These are phyloP conservation scores for Tribolium freemani DNA, from an alignment of 2,888 invertebrate genomes.

Conservation along the genomic window DNA sequence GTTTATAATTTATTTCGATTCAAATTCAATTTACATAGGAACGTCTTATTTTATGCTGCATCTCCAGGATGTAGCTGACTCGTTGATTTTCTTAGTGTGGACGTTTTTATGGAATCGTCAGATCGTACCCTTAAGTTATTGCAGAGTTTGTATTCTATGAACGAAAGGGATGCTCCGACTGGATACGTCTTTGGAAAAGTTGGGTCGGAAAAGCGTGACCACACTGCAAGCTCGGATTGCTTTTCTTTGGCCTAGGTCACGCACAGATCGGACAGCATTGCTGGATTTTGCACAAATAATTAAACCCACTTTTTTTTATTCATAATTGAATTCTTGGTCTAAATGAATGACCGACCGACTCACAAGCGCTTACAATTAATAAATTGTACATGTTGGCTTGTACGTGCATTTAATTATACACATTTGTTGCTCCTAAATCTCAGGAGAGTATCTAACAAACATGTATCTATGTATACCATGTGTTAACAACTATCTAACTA, in stretches of 20 bases:
- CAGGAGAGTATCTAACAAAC: not conserved
- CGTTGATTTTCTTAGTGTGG: slow-evolving; percentile 2
- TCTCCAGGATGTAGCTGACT: slow-evolving; percentile 4
- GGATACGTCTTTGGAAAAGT: slow-evolving; percentile 11
- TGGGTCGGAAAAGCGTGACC: slow-evolving; percentile 41
- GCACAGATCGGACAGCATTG: slow-evolving; percentile 30
- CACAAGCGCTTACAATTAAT: not conserved
- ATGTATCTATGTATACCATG: not conserved
- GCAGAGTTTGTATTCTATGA: slow-evolving; percentile 11
- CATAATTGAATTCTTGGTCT: not conserved
- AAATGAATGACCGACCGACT: not conserved
- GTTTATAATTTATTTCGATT: slow-evolving; percentile 9
- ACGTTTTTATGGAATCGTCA: not conserved
- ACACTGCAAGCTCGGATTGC: slow-evolving; percentile 30
- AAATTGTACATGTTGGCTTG: not conserved
- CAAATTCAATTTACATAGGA: slow-evolving; percentile 20
- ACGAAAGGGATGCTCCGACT: slow-evolving; percentile 34
- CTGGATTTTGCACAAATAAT: slow-evolving; percentile 20
- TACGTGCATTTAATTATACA: not conserved
- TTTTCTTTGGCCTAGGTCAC: slow-evolving; percentile 41
- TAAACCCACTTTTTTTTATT: not conserved
- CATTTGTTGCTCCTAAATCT: not conserved
- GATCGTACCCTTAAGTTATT: not conserved
- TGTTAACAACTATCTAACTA: not conserved
- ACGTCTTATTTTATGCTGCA: slow-evolving; percentile 9